Percentiles rank a stretch among this genome's conserved stretches.
phyloP scores from a whole-genome alignment of 2,888 invertebrate genomes.

The Heliconius ismenius region DNA sequence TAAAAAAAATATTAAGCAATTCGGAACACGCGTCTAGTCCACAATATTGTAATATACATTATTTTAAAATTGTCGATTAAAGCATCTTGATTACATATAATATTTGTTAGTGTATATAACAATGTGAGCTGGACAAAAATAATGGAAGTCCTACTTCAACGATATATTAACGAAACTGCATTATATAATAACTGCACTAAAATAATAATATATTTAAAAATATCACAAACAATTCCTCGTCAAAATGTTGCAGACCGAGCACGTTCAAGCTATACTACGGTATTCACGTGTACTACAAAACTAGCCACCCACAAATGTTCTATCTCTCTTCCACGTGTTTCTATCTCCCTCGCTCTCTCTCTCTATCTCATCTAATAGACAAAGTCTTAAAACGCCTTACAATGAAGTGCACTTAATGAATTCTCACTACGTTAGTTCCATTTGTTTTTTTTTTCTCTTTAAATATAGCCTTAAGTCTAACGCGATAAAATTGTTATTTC shows the following conservation, averaged over 20 bases:
- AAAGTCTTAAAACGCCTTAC: constrained; percentile 46
- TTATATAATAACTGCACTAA: constrained; percentile 12
- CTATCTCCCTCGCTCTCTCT: constrained; percentile 24
- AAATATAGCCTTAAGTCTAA: constrained; percentile 52
- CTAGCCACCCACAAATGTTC: constrained; percentile 10
- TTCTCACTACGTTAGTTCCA: constrained; percentile 71
- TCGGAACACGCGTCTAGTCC: neutral
- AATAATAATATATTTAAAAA: constrained; percentile 20
- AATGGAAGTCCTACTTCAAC: constrained; percentile 23
- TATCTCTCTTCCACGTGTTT: constrained; percentile 26
- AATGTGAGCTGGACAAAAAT: constrained; percentile 12
- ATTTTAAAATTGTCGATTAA: constrained; percentile 7
- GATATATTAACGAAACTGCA: neutral
- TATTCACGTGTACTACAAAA: constrained; percentile 17
- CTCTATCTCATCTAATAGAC: constrained; percentile 25
- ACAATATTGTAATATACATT: constrained; percentile 8
- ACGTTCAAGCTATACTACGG: constrained; percentile 15
- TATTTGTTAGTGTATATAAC: constrained; percentile 12
- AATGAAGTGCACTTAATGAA: constrained; percentile 77
- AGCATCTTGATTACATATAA: constrained; percentile 16
- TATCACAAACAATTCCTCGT: constrained; percentile 30
- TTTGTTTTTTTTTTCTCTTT: constrained; percentile 52
- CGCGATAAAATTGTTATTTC: constrained; percentile 37
- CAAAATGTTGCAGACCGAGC: constrained; percentile 16
- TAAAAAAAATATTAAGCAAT: neutral